Percentiles rank a stretch among this genome's conserved stretches.
These are phyloP conservation scores for Venusia cambrica DNA, from an alignment of 2,888 invertebrate species.

Conservation along the genomic window DNA sequence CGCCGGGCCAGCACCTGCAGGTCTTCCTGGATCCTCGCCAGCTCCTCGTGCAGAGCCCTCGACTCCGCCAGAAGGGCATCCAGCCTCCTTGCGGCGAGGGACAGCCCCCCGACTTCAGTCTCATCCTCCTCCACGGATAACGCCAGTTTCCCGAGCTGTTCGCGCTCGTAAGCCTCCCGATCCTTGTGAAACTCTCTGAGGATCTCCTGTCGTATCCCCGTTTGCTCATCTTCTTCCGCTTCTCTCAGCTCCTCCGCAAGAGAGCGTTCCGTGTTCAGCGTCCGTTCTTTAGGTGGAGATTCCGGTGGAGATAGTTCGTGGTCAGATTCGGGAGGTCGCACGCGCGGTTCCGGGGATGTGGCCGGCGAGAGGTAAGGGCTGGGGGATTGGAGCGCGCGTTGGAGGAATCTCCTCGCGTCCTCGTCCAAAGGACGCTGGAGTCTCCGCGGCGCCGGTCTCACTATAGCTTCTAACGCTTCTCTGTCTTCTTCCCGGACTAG, in stretches of 20 bases:
- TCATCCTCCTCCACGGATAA: slow-evolving; percentile 71
- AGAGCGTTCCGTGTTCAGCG: slow-evolving; percentile 43
- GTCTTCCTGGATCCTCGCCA: slow-evolving; percentile 73
- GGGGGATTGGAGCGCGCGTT: slow-evolving; percentile 59
- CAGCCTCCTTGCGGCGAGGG: slow-evolving; percentile 61
- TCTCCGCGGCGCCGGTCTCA: slow-evolving; percentile 61
- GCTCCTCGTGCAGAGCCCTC: slow-evolving; percentile 65
- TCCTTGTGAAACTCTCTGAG: slow-evolving; percentile 47
- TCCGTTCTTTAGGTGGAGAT: slow-evolving; percentile 5
- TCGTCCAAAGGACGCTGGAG: slow-evolving; percentile 63
- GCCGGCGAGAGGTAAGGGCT: slow-evolving; percentile 47
- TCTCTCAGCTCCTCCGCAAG: slow-evolving; percentile 68
- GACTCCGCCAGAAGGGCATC: slow-evolving; percentile 72
- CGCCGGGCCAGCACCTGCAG: slow-evolving; percentile 78
- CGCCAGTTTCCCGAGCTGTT: slow-evolving; percentile 64
- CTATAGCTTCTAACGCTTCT: slow-evolving; percentile 67
- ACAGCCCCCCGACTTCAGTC: slow-evolving; percentile 41
- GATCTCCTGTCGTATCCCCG: slow-evolving; percentile 42
- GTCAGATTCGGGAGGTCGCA: slow-evolving; percentile 21
- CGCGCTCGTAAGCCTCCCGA: slow-evolving; percentile 60
- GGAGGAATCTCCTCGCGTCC: slow-evolving; percentile 65
- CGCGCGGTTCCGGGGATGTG: slow-evolving; percentile 42
- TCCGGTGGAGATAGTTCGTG: slow-evolving; percentile 9
- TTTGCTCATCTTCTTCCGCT: slow-evolving; percentile 57
- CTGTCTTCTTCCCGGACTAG: slow-evolving; percentile 64